Evolutionary conservation across 2,797 vertebrate species (phyloP).

Genomic region (Diplodus puntazzo): DNA sequence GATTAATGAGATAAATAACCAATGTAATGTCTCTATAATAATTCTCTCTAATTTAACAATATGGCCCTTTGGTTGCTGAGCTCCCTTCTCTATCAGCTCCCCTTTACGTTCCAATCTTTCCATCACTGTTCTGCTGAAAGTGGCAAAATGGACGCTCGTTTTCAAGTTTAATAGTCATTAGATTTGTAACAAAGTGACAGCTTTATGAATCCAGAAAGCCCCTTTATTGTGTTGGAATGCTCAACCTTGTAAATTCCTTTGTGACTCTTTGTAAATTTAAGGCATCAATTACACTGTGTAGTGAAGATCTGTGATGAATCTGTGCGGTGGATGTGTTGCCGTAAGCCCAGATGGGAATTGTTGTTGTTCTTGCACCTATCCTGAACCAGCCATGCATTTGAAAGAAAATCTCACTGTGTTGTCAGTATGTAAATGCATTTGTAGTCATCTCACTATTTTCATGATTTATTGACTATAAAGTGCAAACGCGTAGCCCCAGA

Average conservation of each 20-base stretch:
- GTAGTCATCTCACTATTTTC: conserved; percentile 48
- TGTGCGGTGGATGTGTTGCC: conserved; percentile 22
- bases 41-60: conserved; percentile 83
- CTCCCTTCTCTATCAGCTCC: conserved; percentile 37
- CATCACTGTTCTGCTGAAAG: conserved; percentile 80
- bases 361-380: conserved; percentile 47
- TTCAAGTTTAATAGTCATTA: conserved; percentile 82
- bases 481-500: conserved; percentile 29
- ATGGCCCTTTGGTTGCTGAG: conserved; percentile 46
- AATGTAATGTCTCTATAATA: conserved; percentile 83
- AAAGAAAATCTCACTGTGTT: conserved; percentile 55
- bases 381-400: conserved; percentile 41
- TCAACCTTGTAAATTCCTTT: conserved; percentile 79
- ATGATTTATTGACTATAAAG: conserved; percentile 72
- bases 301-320: conserved; percentile 72
- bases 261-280: conserved; percentile 81
- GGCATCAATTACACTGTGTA: conserved; percentile 76
- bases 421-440: conserved; percentile 56
- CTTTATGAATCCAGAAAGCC: conserved; percentile 73
- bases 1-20: conserved; percentile 87
- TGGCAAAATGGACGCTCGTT: conserved; percentile 76
- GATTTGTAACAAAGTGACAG: conserved; percentile 78
- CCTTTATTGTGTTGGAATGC: conserved; percentile 75
- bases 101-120: conserved; percentile 48
- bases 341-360: conserved; percentile 32